Base-by-base conservation (phyloP, 2,113 vertebrate genomes). In the Aptenodytes patagonicus region DNA sequence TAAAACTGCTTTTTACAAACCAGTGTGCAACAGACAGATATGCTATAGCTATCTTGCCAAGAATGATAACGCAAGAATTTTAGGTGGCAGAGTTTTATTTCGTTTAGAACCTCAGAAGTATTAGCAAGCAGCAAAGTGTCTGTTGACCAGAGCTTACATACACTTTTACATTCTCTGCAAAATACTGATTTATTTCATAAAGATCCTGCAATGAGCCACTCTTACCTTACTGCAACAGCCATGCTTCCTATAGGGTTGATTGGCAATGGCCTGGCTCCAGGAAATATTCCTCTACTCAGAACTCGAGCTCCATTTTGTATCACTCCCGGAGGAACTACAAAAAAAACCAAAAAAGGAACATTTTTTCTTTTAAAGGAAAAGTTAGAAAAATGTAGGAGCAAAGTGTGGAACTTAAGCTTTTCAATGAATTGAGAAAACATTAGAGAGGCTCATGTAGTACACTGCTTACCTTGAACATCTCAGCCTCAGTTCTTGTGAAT, bases 221-320 rank as follows among this genome's bases (percentile, higher is more conserved):
- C 99, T 98, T 97, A 99, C 99, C 99, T 99, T 95, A 99, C 98
- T 94, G 98, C 97, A 32, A 99, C 98, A 64, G 99, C 99, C 92
- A 99, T 98, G 98, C 99, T 99, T 91, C 99, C 99, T 64, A 99
- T 99, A 34, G 99, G 99, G 96, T 98, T 99, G 86, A 99, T 99
- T 69, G 99, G 99, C 97, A 99, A 97, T 26, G 99, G 99, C 98
- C 99, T 99, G 96, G 99, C 99, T 91, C 99, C 99, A 20, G 99
- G 99, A 97, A 99, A 99, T 96, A 99, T 98, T 76, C 99, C 99
- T 97, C 99, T 99, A 98, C 98, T 99, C 98, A 99, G 98, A 94
- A 99, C 98, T n/a, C 99, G 99, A 38, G 99, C 98, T 95, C 99
- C 99, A 46, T 99, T 99, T 96, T 99, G 99, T 97, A 99, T 99